Evolutionary conservation across 35 echinoderm and acorn worm genomes (phyloP).

Genomic region (Diadema setosum): DNA sequence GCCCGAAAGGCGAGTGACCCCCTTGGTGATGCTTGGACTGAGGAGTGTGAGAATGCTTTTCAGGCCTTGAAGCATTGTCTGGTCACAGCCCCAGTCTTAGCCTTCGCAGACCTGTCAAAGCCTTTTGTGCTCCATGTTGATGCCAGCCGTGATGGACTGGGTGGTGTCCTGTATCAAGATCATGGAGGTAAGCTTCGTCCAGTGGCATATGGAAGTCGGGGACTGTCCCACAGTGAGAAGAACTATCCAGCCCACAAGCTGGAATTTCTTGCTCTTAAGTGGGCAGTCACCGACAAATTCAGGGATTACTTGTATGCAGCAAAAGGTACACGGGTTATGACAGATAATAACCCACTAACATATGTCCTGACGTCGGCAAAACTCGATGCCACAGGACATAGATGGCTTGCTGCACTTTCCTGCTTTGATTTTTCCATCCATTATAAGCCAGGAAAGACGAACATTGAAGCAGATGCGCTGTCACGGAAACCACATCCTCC

Average conservation of each 20-base stretch:
- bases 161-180: conserved; percentile 44
- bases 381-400: conserved; percentile 37
- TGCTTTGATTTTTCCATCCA: conserved; percentile 9
- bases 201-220: conserved; percentile 57
- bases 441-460: conserved; percentile 13
- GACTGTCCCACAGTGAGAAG: not conserved
- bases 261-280: conserved; percentile 45
- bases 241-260: conserved; percentile 64
- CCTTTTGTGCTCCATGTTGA: conserved; percentile 52
- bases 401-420: conserved; percentile 13
- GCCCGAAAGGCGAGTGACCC: not conserved
- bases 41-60: conserved; percentile 61
- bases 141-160: conserved; percentile 49
- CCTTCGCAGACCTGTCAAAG: conserved; percentile 50
- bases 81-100: conserved; percentile 52
- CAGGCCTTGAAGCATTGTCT: conserved; percentile 5
- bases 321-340: not conserved
- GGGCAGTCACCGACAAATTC: conserved; percentile 53
- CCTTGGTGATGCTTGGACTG: not conserved
- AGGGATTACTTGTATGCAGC: conserved; percentile 12
- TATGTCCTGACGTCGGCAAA: conserved; percentile 17
- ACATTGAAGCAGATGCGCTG: conserved; percentile 39
- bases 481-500: conserved; percentile 21
- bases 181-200: conserved; percentile 13
- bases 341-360: conserved; percentile 39